Evolutionary conservation across 2,888 invertebrate genomes (phyloP), one percentile per base, ranked within the genome.

Genomic region (Orthonychiurus folsomi): DNA sequence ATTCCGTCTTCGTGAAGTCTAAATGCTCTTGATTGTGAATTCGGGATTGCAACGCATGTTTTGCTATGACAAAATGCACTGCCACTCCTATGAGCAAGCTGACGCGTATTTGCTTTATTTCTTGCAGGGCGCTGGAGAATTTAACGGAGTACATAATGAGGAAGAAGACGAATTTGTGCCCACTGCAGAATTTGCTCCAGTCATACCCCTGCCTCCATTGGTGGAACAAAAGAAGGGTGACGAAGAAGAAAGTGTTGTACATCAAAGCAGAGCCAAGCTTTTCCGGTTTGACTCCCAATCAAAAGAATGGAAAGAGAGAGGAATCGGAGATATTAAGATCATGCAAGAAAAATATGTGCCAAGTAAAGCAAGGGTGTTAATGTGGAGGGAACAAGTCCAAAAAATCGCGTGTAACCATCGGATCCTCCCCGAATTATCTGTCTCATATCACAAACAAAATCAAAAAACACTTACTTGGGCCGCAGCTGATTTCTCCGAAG

Each of bases 231-330:
- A 72, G 55, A 72, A 73, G 55, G 81, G 95, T 1, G 94, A 96
- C 78, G 94, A 95, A 76, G 87, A 93, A 26, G 94, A 94, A 76
- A 77, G 76, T 20, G 76, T 83, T 47, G 73, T 89, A 56, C 95
- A 91, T 76, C 84, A 86, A 24, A 86, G 91, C 70, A 82, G 93
- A 53, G 86, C 87, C 18, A 92, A 88, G 74, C 78, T 96, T 56
- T 94, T 81, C 77, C 82, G 93, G 54, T 93, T 80, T 75, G 23
- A 24, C 1, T 78, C 64, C 15, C 82, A 81, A 0, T 79, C 81
- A 0, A 86, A 85, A 61, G 89, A 93, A 76, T 96, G 95, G 95
- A 96, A 96, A 75, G 96, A 96, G 76, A 82, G 95, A 63, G 96
- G 95, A 1, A 82, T 89, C 50, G 96, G 96, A 0, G 89, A 93